phyloP scores from a whole-genome alignment of 2,113 vertebrate genomes.

The Ammospiza caudacuta region DNA sequence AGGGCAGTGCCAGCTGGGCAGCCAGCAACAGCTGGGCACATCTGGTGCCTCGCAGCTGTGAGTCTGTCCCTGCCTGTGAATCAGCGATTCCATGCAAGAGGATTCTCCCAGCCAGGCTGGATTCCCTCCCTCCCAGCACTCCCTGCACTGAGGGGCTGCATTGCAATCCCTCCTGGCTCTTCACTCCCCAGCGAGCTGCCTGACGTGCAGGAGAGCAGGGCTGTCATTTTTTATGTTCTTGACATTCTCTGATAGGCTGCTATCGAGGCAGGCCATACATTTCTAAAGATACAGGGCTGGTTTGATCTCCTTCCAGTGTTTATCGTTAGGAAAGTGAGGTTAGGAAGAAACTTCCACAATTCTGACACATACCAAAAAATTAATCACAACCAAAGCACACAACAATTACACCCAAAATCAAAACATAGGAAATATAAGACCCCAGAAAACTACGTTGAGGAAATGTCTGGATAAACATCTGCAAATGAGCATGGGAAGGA shows the following conservation, averaged over 20 bases:
- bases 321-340: constrained; percentile 9
- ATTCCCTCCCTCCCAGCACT: neutral
- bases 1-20: neutral
- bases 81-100: neutral
- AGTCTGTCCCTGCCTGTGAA: neutral
- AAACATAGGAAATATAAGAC: constrained; percentile 27
- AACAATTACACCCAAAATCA: constrained; percentile 8
- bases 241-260: neutral
- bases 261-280: constrained; percentile 19
- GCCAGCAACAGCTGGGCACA: neutral
- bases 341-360: neutral
- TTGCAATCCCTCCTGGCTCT: neutral
- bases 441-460: neutral
- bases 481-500: neutral
- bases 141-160: neutral
- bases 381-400: neutral
- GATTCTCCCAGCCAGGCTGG: neutral
- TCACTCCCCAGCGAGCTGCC: neutral
- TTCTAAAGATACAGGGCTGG: neutral
- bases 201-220: neutral
- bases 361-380: neutral
- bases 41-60: neutral
- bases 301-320: neutral
- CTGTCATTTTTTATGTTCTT: neutral
- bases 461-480: constrained; percentile 31